Conservation (phyloP, 1,140 invertebrate genomes). For the Pogonus chalceus region DNA sequence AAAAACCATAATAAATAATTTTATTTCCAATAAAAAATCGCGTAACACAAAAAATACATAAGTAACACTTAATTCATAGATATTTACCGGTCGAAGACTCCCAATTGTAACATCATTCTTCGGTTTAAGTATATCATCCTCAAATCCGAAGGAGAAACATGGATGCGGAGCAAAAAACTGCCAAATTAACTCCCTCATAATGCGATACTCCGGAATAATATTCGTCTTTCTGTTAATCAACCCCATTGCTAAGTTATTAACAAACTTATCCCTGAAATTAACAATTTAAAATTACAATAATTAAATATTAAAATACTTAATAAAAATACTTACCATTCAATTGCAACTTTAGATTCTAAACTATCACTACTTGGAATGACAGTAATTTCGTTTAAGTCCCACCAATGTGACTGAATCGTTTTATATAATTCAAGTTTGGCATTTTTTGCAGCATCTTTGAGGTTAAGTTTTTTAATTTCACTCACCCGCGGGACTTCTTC, state of each 20-base stretch:
- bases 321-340: constrained; percentile 21
- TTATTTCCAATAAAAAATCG: too few relatives aligned
- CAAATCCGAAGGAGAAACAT: constrained; percentile 24
- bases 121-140: constrained; percentile 20
- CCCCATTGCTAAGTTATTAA: constrained; percentile 19
- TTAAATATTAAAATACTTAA: too few relatives aligned
- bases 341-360: constrained; percentile 25
- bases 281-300: not conserved
- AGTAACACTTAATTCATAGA: constrained; percentile 4
- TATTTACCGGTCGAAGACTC: constrained; percentile 28
- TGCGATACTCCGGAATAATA: constrained; percentile 30
- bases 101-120: constrained; percentile 27
- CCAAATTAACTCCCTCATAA: constrained; percentile 31
- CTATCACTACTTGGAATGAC: constrained; percentile 21
- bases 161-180: constrained; percentile 25
- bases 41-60: constrained; percentile 3
- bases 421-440: too few relatives aligned
- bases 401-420: too few relatives aligned
- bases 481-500: too few relatives aligned
- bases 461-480: too few relatives aligned
- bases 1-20: too few relatives aligned
- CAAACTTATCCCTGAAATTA: constrained; percentile 24
- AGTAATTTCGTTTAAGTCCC: too few relatives aligned
- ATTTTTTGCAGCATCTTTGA: too few relatives aligned
- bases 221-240: constrained; percentile 20